Evolutionary conservation across 2,888 invertebrate genomes (phyloP), one percentile per base, ranked within the genome.

Genomic region (Diplolepis rosae): DNA sequence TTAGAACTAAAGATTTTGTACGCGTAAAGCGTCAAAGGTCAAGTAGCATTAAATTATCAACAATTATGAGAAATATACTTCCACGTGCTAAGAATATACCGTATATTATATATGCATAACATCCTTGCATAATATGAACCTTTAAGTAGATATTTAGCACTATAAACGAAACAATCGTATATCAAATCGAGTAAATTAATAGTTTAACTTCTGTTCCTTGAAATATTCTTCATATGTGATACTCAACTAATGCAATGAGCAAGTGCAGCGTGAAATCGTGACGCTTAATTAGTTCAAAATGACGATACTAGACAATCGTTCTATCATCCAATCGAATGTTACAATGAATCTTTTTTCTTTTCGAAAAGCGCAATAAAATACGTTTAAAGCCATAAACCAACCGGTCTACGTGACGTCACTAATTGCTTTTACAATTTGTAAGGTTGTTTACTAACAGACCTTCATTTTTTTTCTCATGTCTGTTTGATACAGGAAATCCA

Each of bases 321-420:
- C 39, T 61, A 61, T 61, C 61, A 61, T 61, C 24, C 27, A 24
- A 61, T 61, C 39, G 61, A 61, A 18, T 35, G 39, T 39, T 39
- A 39, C 39, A n/a, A 61, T 61, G 39, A 39, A 61, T 61, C 61
- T 61, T 24, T 7, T 13, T 61, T 39, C 35, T 61, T 61, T n/a
- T n/a, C 39, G 9, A 61, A 61, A 61, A 35, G 4, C 61, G 18
- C 28, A 61, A 39, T 61, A 39, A 39, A 35, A 22, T n/a, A 35
- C 35, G 56, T 39, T 61, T 35, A 61, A 27, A 35, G 24, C 24
- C n/a, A n/a, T n/a, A n/a, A n/a, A n/a, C n/a, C n/a, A n/a, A n/a
- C n/a, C n/a, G n/a, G n/a, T n/a, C n/a, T n/a, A n/a, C n/a, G n/a
- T n/a, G n/a, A n/a, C n/a, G n/a, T n/a, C n/a, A n/a, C n/a, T n/a